phyloP scores from a whole-genome alignment of 1,140 invertebrate genomes.

The Pogonomyrmex barbatus region DNA sequence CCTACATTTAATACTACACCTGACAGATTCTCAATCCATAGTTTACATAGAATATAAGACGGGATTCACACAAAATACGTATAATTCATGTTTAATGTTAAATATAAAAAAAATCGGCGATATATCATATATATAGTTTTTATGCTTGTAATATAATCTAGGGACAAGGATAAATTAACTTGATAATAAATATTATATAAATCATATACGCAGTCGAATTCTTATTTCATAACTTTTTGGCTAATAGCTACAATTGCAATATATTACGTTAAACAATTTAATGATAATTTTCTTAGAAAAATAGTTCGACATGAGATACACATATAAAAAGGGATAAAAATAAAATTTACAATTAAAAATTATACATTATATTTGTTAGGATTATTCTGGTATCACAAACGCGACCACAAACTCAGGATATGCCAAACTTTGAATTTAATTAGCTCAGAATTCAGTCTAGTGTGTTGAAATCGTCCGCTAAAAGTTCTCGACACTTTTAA shows the following conservation, averaged over 20 bases:
- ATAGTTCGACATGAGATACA: not conserved
- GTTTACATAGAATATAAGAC: constrained; percentile 3
- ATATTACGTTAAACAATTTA: not conserved
- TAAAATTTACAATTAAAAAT: constrained; percentile 14
- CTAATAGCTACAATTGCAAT: not conserved
- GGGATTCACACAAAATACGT: not conserved
- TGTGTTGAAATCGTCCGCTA: constrained; percentile 73
- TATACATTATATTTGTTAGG: constrained; percentile 13
- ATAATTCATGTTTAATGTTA: not conserved
- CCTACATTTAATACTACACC: not conserved
- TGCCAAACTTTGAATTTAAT: constrained; percentile 78
- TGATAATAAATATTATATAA: not conserved
- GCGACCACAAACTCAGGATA: constrained; percentile 48
- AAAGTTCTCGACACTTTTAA: constrained; percentile 83
- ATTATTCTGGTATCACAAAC: constrained; percentile 36
- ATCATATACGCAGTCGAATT: not conserved
- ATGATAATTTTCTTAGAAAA: constrained; percentile 7
- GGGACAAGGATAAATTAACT: constrained; percentile 3
- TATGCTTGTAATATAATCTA: not conserved
- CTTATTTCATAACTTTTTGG: not conserved
- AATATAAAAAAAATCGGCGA: constrained; percentile 18
- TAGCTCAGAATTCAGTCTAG: constrained; percentile 75
- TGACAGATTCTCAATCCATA: constrained; percentile 22
- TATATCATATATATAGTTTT: not conserved
- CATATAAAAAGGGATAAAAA: constrained; percentile 3